These are phyloP conservation scores for Syrrhaptes paradoxus DNA, from an alignment of 2,113 vertebrate genomes.

Conservation along the genomic window DNA sequence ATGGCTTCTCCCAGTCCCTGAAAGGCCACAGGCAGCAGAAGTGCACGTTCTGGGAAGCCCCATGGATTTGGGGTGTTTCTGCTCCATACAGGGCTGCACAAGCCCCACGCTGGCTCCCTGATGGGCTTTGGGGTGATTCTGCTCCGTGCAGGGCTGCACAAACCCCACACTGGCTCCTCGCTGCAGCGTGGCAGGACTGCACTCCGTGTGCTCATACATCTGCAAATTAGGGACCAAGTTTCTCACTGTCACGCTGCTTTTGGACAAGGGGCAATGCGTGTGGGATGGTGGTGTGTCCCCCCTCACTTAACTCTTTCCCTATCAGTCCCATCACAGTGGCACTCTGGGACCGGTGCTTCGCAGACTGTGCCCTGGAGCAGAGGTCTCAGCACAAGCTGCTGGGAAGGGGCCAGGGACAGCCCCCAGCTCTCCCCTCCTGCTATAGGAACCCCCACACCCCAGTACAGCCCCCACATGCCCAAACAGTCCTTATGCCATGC, in stretches of 20 bases:
- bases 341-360: accelerated
- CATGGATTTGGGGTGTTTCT: not conserved
- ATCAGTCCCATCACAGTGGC: no score
- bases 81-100: not conserved
- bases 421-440: not conserved
- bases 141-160: not conserved
- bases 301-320: not conserved
- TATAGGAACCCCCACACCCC: not conserved
- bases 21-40: not conserved
- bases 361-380: not conserved
- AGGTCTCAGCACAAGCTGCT: not conserved
- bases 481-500: not conserved
- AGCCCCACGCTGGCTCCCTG: not conserved
- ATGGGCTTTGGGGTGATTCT: not conserved
- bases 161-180: no score
- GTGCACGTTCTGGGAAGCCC: not conserved
- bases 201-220: not conserved
- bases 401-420: not conserved
- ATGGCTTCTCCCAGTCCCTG: not conserved
- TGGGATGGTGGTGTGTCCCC: not conserved
- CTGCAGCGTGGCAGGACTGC: not conserved
- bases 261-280: not conserved
- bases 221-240: accelerated
- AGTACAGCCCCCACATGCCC: not conserved
- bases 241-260: not conserved